These are phyloP conservation scores for Loriculus beryllinus DNA, from an alignment of 2,797 vertebrate species.

Conservation along the genomic window DNA sequence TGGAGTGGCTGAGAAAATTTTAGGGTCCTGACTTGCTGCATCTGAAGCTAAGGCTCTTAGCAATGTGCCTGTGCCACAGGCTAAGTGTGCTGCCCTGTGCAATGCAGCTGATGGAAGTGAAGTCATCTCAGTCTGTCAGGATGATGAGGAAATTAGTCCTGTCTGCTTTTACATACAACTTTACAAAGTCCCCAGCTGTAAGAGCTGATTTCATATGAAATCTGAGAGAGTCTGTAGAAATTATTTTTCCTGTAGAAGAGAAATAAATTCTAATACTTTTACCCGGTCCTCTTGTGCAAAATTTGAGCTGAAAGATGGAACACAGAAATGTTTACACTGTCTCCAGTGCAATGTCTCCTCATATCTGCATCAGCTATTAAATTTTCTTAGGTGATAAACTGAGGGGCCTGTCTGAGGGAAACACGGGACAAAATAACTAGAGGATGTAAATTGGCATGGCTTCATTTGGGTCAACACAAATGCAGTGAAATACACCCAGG, in stretches of 20 bases:
- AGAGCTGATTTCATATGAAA: not conserved
- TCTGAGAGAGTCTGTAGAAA: not conserved
- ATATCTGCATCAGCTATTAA: not conserved
- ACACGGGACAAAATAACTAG: not conserved
- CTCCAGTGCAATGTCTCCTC: not conserved
- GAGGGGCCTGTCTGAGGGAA: not conserved
- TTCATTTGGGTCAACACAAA: not conserved
- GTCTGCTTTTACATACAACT: not conserved
- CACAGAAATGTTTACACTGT: not conserved
- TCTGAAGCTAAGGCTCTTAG: not conserved
- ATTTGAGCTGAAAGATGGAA: not conserved
- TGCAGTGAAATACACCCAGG: not conserved
- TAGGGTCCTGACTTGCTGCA: not conserved
- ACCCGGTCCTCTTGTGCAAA: not conserved
- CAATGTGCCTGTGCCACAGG: not conserved
- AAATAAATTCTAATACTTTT: not conserved
- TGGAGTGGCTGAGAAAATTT: not conserved
- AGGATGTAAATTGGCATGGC: not conserved
- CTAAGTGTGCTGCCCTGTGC: not conserved
- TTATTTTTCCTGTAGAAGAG: not conserved
- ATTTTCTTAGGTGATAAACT: not conserved
- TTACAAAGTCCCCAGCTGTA: not conserved
- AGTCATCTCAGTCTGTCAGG: not conserved
- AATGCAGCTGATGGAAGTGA: not conserved
- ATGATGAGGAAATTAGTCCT: not conserved